These are phyloP conservation scores for Drosophila pseudotakahashii DNA, from an alignment of 2,888 invertebrate species.

Conservation along the genomic window DNA sequence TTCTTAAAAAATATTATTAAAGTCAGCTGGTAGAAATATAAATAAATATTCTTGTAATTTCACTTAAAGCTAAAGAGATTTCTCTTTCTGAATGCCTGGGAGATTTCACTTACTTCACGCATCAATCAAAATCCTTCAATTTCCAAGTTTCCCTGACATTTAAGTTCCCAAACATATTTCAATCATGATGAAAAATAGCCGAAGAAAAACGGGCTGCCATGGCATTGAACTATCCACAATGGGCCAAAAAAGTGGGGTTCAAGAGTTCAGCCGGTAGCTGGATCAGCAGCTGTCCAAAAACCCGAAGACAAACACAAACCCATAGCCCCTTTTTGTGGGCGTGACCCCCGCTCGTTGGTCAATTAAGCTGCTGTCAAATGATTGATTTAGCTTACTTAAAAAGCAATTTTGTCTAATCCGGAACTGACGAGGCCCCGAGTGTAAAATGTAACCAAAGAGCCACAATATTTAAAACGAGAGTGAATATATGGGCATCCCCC, in stretches of 20 bases:
- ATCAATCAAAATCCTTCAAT: slow-evolving; percentile 49
- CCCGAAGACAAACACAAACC: slow-evolving; percentile 53
- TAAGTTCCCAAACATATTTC: slow-evolving; percentile 30
- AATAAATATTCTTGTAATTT: neutral
- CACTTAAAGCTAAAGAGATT: neutral
- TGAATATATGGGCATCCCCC: slow-evolving; percentile 24
- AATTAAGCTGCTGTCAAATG: slow-evolving; percentile 70
- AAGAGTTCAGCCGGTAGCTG: slow-evolving; percentile 66
- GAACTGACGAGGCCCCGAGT: slow-evolving; percentile 50
- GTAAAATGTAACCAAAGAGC: slow-evolving; percentile 40
- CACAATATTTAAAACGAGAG: slow-evolving; percentile 23
- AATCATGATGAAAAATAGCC: slow-evolving; percentile 24
- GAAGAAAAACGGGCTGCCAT: slow-evolving; percentile 46
- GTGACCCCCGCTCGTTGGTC: slow-evolving; percentile 50
- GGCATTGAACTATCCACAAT: slow-evolving; percentile 64
- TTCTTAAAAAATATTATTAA: too few species aligned
- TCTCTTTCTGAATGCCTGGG: slow-evolving; percentile 6
- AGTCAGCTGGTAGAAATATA: too few species aligned
- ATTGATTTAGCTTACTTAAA: slow-evolving; percentile 77
- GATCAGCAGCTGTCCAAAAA: slow-evolving; percentile 24
- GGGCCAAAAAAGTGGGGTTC: slow-evolving; percentile 37
- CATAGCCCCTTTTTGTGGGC: slow-evolving; percentile 50
- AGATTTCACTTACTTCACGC: slow-evolving; percentile 27
- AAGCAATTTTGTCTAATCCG: slow-evolving; percentile 68
- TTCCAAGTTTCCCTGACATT: slow-evolving; percentile 32